Conservation (phyloP, 64 coral and sea anemone species). For the Pocillopora verrucosa region DNA sequence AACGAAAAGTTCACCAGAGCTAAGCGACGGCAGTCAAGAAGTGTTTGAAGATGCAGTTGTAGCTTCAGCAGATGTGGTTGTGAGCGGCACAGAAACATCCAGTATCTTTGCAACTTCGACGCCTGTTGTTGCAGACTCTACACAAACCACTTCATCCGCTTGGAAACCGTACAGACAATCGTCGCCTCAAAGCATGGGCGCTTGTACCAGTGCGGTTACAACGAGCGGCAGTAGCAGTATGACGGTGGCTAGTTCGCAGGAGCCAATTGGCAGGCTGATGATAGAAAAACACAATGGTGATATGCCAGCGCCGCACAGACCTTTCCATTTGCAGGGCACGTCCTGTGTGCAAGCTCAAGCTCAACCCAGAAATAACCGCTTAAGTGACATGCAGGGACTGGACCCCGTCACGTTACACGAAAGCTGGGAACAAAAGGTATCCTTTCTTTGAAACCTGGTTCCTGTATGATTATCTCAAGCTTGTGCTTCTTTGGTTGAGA, state of each 20-base stretch:
- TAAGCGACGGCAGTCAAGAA: conserved; percentile 29
- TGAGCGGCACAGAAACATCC: neutral
- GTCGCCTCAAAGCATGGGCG: conserved; percentile 70
- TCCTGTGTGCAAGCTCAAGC: neutral
- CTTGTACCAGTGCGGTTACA: conserved; percentile 84
- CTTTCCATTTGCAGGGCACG: neutral
- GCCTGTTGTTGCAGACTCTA: conserved; percentile 34
- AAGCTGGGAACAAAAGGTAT: conserved; percentile 19
- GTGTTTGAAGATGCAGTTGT: conserved; percentile 21
- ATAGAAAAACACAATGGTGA: neutral
- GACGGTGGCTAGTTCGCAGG: neutral
- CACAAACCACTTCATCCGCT: conserved; percentile 46
- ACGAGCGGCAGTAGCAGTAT: conserved; percentile 63
- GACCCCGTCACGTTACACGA: neutral
- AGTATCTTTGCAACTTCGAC: neutral
- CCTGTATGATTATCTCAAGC: neutral
- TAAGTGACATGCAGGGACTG: neutral
- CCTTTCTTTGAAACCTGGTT: neutral
- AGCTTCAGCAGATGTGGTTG: neutral
- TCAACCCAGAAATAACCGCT: neutral
- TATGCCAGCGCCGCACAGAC: neutral
- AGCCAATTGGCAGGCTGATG: neutral
- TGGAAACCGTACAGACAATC: conserved; percentile 81
- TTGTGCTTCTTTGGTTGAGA: neutral
- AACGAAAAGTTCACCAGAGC: conserved; percentile 6